Evolutionary conservation across 2,888 invertebrate genomes (phyloP).

Genomic region (Thalpophila matura): DNA sequence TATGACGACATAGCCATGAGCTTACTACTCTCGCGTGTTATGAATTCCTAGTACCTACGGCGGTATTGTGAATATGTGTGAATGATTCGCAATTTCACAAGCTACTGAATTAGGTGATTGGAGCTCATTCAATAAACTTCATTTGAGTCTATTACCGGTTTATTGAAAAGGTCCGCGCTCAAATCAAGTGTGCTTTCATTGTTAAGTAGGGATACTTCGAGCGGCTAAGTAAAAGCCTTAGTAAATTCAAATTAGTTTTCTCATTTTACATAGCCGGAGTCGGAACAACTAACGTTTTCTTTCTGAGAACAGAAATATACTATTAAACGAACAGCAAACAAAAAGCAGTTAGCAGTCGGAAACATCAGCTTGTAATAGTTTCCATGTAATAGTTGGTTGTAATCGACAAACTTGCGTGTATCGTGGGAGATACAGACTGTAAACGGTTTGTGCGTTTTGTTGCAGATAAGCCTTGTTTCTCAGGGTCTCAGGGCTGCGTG

Average conservation of each 20-base stretch:
- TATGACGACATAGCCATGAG: slow-evolving; percentile 56
- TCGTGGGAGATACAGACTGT: slow-evolving; percentile 72
- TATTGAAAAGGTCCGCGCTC: slow-evolving; percentile 11
- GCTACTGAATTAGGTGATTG: slow-evolving; percentile 31
- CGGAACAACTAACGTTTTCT: slow-evolving; percentile 31
- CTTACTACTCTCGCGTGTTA: slow-evolving; percentile 49
- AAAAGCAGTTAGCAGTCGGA: slow-evolving; percentile 51
- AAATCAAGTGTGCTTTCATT: slow-evolving; percentile 20
- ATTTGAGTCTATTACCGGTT: slow-evolving; percentile 4
- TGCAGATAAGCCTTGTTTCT: slow-evolving; percentile 53
- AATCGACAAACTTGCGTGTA: slow-evolving; percentile 59
- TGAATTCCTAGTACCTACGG: slow-evolving; percentile 46
- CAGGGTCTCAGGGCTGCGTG: slow-evolving; percentile 60
- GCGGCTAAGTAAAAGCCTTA: slow-evolving; percentile 5
- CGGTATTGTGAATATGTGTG: slow-evolving; percentile 27
- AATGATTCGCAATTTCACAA: slow-evolving; percentile 36
- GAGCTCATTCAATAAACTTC: slow-evolving; percentile 11
- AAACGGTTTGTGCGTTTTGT: slow-evolving; percentile 69
- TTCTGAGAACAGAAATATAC: slow-evolving; percentile 43
- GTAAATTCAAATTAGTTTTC: slow-evolving; percentile 47
- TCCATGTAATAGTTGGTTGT: slow-evolving; percentile 55
- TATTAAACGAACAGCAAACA: slow-evolving; percentile 41
- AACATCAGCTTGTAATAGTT: slow-evolving; percentile 51
- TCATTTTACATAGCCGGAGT: slow-evolving; percentile 15
- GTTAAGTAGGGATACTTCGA: not conserved